phyloP scores from a whole-genome alignment of 2,113 vertebrate species.

The Crotalus tigris region DNA sequence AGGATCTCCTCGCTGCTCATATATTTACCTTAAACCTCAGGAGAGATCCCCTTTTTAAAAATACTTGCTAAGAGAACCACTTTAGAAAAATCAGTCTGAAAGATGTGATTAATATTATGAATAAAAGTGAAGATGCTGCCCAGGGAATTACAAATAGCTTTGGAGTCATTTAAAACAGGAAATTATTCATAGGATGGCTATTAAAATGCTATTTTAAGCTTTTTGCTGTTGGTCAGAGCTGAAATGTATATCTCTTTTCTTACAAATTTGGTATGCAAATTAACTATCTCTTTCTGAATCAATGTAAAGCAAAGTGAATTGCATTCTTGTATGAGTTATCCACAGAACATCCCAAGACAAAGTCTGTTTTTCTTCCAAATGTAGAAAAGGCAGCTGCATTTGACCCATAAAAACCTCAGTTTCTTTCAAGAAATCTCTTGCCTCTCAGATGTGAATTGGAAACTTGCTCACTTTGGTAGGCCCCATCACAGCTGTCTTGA shows the following conservation, averaged over 20 bases:
- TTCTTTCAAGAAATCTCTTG: constrained; percentile 54
- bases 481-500: constrained; percentile 54
- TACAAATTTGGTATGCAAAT: constrained; percentile 43
- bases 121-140: neutral
- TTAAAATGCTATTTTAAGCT: neutral
- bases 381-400: constrained; percentile 52
- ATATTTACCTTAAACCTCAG: neutral
- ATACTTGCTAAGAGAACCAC: neutral
- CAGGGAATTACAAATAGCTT: neutral
- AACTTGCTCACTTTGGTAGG: constrained; percentile 61
- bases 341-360: constrained; percentile 47
- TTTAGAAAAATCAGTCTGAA: neutral
- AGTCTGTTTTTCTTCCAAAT: constrained; percentile 61
- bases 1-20: neutral
- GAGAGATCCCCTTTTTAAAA: neutral
- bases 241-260: constrained; percentile 42
- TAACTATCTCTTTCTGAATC: constrained; percentile 53
- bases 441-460: constrained; percentile 64
- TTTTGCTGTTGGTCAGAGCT: constrained; percentile 22
- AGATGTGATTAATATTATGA: neutral
- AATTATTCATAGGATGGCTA: neutral
- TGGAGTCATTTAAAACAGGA: neutral
- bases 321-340: constrained; percentile 33
- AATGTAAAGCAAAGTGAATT: constrained; percentile 32
- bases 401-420: constrained; percentile 42